Percentiles rank a stretch among this genome's conserved stretches.
Conservation (phyloP, 2,113 vertebrate genomes). For the Prinia subflava region DNA sequence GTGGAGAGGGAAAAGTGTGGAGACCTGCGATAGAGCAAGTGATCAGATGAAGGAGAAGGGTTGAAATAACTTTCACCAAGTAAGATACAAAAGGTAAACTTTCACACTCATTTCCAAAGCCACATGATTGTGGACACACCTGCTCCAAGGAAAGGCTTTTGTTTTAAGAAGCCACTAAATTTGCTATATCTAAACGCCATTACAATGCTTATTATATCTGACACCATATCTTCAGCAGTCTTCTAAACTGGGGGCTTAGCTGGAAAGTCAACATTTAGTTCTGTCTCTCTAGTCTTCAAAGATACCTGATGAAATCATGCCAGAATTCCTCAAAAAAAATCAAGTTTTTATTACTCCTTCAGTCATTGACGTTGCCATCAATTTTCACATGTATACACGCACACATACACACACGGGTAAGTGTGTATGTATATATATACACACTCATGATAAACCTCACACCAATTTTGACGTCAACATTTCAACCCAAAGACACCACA, state of each 20-base stretch:
- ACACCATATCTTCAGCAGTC: not conserved
- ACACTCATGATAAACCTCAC: not conserved
- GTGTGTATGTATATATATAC: not conserved
- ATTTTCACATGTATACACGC: not conserved
- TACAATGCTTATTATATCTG: not conserved
- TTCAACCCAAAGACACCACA: not conserved
- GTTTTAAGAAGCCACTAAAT: not conserved
- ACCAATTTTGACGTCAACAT: not conserved
- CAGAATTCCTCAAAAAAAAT: not conserved
- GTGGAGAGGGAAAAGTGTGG: not conserved
- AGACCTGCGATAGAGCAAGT: not conserved
- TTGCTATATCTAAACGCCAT: not conserved
- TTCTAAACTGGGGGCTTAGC: not conserved
- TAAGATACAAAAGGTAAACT: not conserved
- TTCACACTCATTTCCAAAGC: not conserved
- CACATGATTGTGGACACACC: too few species aligned
- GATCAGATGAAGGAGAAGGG: not conserved
- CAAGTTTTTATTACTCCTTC: not conserved
- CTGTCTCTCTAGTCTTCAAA: not conserved
- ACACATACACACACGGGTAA: not conserved
- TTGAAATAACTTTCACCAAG: not conserved
- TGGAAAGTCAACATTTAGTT: not conserved
- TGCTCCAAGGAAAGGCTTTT: not conserved
- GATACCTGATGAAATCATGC: not conserved
- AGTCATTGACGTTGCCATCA: not conserved